A percentile compares a stretch with the other conserved stretches of the same genome.
phyloP scores from a whole-genome alignment of 2,888 invertebrate species.

The Parnassius apollo region DNA sequence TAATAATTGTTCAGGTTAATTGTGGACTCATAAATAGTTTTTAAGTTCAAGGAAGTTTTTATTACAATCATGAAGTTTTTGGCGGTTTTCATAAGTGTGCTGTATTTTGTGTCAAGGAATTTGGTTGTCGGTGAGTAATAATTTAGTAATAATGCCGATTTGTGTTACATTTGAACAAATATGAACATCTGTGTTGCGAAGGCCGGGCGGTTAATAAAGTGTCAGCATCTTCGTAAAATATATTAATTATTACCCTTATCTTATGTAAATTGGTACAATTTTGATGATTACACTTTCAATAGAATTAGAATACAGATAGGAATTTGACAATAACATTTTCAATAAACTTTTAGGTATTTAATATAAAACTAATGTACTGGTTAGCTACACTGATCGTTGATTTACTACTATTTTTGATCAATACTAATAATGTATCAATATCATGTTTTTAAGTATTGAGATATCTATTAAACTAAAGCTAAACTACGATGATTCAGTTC shows the following conservation, averaged over 20 bases:
- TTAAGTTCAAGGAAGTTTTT: conserved; percentile 24
- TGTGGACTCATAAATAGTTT: conserved; percentile 14
- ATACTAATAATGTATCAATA: no score
- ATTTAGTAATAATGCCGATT: conserved; percentile 11
- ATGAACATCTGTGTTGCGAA: conserved; percentile 29
- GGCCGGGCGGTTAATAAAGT: conserved; percentile 29
- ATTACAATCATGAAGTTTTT: conserved; percentile 43
- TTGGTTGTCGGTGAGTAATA: conserved; percentile 47
- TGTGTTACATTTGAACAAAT: conserved; percentile 41
- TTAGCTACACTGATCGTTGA: no score
- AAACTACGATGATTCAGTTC: no score
- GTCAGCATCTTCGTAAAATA: conserved; percentile 28
- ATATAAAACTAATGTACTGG: conserved; percentile 1
- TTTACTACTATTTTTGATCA: no score
- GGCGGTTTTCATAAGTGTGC: conserved; percentile 42
- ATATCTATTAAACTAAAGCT: no score
- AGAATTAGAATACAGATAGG: conserved; percentile 10
- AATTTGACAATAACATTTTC: not conserved
- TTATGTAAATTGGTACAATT: conserved; percentile 21
- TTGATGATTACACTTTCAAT: conserved; percentile 8
- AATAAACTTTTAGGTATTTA: not conserved
- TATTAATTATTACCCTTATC: conserved; percentile 25
- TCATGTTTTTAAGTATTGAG: no score
- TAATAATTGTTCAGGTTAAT: conserved; percentile 3
- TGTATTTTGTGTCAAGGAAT: conserved; percentile 43